Percentiles rank a stretch among this genome's conserved stretches.
phyloP scores from a whole-genome alignment of 1,140 invertebrate species.

The Drosophila ohnishii region DNA sequence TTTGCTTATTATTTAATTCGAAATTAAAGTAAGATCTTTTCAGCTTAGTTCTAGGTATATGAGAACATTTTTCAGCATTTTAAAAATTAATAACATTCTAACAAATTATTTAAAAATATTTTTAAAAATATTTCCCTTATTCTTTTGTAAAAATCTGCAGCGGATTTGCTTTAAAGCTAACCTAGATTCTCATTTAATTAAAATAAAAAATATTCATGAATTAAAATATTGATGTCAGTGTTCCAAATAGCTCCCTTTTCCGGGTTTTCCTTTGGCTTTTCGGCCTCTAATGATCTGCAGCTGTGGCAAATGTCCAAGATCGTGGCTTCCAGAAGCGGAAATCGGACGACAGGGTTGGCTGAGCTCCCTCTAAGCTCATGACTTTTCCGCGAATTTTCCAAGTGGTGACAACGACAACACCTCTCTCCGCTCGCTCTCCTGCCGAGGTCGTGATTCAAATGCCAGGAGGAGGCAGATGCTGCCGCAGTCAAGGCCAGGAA shows the following conservation, averaged over 20 bases:
- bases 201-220: background rate
- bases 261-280: background rate
- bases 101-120: too few species aligned
- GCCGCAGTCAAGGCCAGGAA: conserved; percentile 67
- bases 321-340: conserved; percentile 34
- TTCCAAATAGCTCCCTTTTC: background rate
- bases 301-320: conserved; percentile 24
- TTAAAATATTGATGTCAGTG: background rate
- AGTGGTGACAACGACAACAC: conserved; percentile 50
- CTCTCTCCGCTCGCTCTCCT: conserved; percentile 10
- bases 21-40: too few species aligned
- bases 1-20: too few species aligned
- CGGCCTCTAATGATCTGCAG: conserved; percentile 24
- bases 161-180: background rate
- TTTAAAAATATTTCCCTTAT: too few species aligned
- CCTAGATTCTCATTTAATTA: background rate
- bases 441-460: conserved; percentile 63
- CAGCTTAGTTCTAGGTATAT: too few species aligned
- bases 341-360: conserved; percentile 38
- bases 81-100: too few species aligned
- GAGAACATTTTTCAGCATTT: too few species aligned
- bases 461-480: conserved; percentile 31
- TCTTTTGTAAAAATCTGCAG: too few species aligned
- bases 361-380: conserved; percentile 18
- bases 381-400: conserved; percentile 44